These are phyloP conservation scores for Isichthys henryi DNA, from an alignment of 2,113 vertebrate species.

Conservation along the genomic window DNA sequence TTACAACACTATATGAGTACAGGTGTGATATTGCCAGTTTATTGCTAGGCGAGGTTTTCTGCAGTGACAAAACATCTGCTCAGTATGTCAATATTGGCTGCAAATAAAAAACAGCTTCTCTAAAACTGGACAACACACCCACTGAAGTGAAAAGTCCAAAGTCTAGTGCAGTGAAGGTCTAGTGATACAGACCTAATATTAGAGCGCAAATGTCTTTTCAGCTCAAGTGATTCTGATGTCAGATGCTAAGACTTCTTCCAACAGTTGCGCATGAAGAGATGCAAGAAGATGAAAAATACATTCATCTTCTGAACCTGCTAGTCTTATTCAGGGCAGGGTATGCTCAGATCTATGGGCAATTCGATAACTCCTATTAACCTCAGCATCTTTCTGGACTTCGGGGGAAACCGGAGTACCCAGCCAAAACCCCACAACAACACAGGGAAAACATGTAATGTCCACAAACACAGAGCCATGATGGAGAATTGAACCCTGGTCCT, in stretches of 20 bases:
- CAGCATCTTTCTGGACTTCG: neutral
- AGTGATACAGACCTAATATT: neutral
- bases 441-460: neutral
- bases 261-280: neutral
- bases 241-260: neutral
- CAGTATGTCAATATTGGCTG: neutral
- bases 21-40: neutral
- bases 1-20: neutral
- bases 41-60: neutral
- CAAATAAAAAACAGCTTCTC: neutral
- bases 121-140: neutral
- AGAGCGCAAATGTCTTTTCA: neutral
- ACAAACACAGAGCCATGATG: neutral
- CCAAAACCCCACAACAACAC: neutral
- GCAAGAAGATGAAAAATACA: neutral
- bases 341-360: neutral
- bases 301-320: neutral
- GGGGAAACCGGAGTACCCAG: neutral
- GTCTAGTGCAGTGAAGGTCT: neutral
- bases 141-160: neutral
- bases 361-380: neutral
- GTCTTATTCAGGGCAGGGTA: neutral
- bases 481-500: neutral
- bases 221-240: neutral
- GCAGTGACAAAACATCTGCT: too few relatives aligned